Conservation (phyloP, 1,140 invertebrate genomes). For the Octopus bimaculoides region DNA sequence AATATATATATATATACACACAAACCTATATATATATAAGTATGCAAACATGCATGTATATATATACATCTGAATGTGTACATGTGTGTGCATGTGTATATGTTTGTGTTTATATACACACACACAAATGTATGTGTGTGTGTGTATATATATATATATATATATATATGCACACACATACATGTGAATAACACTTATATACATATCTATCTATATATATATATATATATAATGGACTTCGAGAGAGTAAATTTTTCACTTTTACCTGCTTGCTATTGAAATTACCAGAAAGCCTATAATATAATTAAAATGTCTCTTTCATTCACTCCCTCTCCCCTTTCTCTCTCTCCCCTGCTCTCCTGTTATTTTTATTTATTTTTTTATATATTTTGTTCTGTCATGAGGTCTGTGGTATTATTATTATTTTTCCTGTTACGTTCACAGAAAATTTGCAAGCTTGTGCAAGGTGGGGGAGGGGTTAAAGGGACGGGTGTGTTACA, state of each 20-base stretch:
- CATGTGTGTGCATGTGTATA: too few relatives aligned
- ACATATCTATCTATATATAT: background rate
- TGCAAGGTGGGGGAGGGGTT: background rate
- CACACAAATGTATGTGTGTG: too few relatives aligned
- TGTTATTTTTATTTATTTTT: background rate
- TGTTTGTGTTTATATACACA: too few relatives aligned
- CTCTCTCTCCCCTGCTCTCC: conserved; percentile 12
- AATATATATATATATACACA: too few relatives aligned
- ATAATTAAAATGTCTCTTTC: background rate
- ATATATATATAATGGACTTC: background rate
- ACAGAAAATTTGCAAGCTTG: background rate
- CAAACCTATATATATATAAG: too few relatives aligned
- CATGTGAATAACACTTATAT: too few relatives aligned
- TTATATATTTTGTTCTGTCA: background rate
- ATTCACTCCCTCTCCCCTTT: conserved; percentile 16
- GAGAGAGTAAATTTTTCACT: background rate
- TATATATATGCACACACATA: too few relatives aligned
- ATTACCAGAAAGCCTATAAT: background rate
- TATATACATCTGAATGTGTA: too few relatives aligned
- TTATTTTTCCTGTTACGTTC: background rate
- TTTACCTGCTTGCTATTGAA: background rate
- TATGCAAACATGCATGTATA: too few relatives aligned
- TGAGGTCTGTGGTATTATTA: background rate
- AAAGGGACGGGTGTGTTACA: background rate
- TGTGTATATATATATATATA: too few relatives aligned